Conservation (phyloP, 2,797 vertebrate genomes). For the Arctocebus calabarensis region DNA sequence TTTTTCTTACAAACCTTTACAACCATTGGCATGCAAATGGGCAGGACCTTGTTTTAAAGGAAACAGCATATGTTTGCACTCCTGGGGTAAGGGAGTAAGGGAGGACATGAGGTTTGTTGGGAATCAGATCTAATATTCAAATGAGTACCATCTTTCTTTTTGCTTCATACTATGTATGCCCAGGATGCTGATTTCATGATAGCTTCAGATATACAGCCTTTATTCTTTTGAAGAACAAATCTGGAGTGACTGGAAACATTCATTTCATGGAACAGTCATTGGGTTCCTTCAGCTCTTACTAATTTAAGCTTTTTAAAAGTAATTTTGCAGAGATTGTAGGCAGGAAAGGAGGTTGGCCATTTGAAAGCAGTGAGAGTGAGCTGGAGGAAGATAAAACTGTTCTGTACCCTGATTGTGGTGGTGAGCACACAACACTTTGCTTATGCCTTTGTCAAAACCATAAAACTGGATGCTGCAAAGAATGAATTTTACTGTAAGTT, state of each 20-base stretch:
- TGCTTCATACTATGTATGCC: conserved; percentile 19
- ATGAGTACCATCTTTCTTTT: conserved; percentile 51
- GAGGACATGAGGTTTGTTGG: conserved; percentile 70
- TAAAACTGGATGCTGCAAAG: neutral
- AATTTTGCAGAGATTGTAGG: neutral
- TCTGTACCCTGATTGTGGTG: neutral
- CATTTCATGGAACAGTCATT: neutral
- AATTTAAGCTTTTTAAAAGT: neutral
- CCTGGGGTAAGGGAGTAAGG: conserved; percentile 66
- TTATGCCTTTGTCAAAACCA: neutral
- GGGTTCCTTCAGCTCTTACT: neutral
- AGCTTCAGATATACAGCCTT: conserved; percentile 21
- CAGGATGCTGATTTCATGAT: neutral
- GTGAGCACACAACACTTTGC: neutral
- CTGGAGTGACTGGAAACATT: conserved; percentile 68
- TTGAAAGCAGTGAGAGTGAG: neutral
- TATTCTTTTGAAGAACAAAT: conserved; percentile 60
- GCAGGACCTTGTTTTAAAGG: conserved; percentile 83
- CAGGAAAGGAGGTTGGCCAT: neutral
- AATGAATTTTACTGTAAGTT: neutral
- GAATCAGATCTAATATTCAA: conserved; percentile 69
- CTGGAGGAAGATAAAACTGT: fast-evolving
- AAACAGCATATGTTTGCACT: conserved; percentile 82
- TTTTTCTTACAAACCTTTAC: conserved; percentile 81
- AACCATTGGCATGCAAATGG: conserved; percentile 75